These are phyloP conservation scores for Drosophila pseudotakahashii DNA, from an alignment of 2,888 invertebrate species.

Conservation along the genomic window DNA sequence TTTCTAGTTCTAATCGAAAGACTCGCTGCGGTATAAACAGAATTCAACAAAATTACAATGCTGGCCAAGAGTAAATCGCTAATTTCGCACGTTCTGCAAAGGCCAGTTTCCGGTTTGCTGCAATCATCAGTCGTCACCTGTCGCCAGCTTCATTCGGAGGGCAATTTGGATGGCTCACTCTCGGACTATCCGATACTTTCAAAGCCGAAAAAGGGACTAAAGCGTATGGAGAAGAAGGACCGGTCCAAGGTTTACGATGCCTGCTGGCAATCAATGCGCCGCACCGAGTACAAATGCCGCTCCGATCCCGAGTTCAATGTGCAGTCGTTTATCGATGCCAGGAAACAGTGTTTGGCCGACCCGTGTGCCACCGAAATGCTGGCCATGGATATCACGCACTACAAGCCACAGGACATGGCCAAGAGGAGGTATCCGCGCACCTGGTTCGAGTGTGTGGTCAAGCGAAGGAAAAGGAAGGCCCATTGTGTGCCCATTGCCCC, in stretches of 20 bases:
- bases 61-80: not conserved
- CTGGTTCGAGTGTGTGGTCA: slow-evolving; percentile 58
- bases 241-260: slow-evolving; percentile 29
- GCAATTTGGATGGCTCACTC: not conserved
- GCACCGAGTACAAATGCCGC: slow-evolving; percentile 67
- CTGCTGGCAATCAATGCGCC: slow-evolving; percentile 63
- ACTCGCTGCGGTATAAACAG: not conserved
- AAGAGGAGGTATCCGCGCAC: slow-evolving; percentile 58
- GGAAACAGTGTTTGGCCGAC: slow-evolving; percentile 40
- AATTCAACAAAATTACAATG: slow-evolving; percentile 1
- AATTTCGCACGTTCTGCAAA: not conserved
- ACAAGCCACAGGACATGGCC: slow-evolving; percentile 48
- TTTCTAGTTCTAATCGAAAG: not conserved
- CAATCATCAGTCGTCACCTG: too few relatives aligned
- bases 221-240: slow-evolving; percentile 8
- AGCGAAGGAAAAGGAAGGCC: slow-evolving; percentile 47
- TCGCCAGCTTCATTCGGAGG: not conserved
- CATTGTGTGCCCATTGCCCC: slow-evolving; percentile 6
- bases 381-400: slow-evolving; percentile 41
- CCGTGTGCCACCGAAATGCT: slow-evolving; percentile 38
- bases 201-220: not conserved
- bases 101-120: not conserved
- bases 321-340: slow-evolving; percentile 36
- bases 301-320: slow-evolving; percentile 59
- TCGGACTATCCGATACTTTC: not conserved